phyloP scores from a whole-genome alignment of 2,888 invertebrate species.

The Eumerus sabulonum region DNA sequence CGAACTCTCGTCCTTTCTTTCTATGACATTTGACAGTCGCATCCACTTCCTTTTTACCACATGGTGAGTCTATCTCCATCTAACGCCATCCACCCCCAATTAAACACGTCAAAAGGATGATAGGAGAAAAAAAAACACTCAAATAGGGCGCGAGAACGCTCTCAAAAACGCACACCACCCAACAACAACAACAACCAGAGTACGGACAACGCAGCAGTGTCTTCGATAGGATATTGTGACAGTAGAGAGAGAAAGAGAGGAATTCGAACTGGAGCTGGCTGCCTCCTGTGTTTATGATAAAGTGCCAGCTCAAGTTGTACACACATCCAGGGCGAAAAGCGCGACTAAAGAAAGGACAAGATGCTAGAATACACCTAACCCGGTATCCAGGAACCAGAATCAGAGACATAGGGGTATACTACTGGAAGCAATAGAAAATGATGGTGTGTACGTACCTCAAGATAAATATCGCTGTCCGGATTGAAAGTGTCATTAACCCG shows the following conservation, averaged over 20 bases:
- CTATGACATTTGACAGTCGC: slow-evolving; percentile 48
- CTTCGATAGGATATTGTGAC: background rate
- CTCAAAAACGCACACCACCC: slow-evolving; percentile 24
- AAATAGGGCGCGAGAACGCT: slow-evolving; percentile 7
- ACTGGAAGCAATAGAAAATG: background rate
- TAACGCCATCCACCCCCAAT: slow-evolving; percentile 28
- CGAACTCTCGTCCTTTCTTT: background rate
- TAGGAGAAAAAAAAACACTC: slow-evolving; percentile 26
- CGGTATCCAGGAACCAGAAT: background rate
- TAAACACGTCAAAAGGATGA: slow-evolving; percentile 39
- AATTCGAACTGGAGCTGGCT: background rate
- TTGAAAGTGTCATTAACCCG: slow-evolving; percentile 95
- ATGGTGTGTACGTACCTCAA: slow-evolving; percentile 85
- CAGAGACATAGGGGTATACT: background rate
- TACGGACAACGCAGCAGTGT: background rate
- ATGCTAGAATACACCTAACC: slow-evolving; percentile 41
- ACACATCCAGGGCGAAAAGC: slow-evolving; percentile 45
- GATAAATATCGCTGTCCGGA: slow-evolving; percentile 92
- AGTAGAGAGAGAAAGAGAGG: background rate
- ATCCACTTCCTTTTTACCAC: slow-evolving; percentile 46
- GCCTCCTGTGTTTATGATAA: slow-evolving; percentile 12
- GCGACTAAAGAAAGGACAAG: slow-evolving; percentile 28
- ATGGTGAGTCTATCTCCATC: slow-evolving; percentile 40
- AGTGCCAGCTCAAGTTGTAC: slow-evolving; percentile 53
- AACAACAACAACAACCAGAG: slow-evolving; percentile 1